Evolutionary conservation across 2,113 vertebrate species (phyloP).

Genomic region (Dendrocopos noguchii): DNA sequence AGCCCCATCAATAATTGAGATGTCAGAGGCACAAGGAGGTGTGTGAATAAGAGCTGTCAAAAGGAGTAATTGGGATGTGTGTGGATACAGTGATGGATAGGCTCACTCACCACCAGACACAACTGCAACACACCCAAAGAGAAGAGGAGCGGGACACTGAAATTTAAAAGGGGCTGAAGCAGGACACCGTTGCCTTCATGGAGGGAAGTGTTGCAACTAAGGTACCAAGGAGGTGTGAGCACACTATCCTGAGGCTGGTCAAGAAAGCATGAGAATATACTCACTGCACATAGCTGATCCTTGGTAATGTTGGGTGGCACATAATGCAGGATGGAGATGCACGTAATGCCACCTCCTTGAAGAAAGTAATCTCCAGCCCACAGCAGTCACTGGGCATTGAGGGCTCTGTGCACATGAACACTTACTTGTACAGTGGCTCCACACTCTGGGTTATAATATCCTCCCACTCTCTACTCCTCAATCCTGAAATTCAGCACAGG

Average conservation of each 20-base stretch:
- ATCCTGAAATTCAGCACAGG: neutral
- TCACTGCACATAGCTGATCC: neutral
- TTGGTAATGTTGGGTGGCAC: neutral
- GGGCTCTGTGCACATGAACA: neutral
- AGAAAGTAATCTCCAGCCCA: neutral
- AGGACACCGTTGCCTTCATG: rapidly evolving
- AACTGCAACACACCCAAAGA: neutral
- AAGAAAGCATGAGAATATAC: neutral
- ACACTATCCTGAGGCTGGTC: neutral
- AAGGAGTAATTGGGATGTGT: conserved; percentile 48
- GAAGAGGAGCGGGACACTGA: neutral
- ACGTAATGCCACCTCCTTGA: neutral
- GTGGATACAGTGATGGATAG: conserved; percentile 35
- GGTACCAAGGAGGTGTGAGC: neutral
- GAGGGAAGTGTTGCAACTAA: neutral
- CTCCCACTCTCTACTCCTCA: neutral
- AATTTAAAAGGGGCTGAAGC: neutral
- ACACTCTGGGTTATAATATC: neutral
- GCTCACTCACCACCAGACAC: neutral
- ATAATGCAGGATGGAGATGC: neutral
- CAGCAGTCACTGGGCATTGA: neutral
- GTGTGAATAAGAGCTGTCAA: conserved; percentile 49
- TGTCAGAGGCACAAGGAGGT: neutral
- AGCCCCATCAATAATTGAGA: conserved; percentile 61
- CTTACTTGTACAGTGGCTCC: neutral